Evolutionary conservation across 37 sponge, comb jelly and placozoan genomes (phyloP), one percentile per base, ranked within the genome.

Genomic region (Hormiphora californensis): DNA sequence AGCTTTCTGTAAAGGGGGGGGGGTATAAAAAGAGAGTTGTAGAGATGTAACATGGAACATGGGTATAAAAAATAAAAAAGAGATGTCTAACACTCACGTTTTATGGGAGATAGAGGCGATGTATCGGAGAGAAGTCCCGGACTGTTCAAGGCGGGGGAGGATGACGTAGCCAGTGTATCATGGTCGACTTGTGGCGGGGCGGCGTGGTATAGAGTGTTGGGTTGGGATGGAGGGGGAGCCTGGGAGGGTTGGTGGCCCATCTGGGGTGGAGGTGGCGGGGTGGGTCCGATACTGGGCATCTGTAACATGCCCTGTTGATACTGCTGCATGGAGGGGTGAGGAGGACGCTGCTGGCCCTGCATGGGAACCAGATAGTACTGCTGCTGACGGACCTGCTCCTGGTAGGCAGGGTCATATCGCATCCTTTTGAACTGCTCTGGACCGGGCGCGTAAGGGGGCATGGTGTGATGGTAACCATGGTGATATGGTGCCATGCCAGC

Each of bases 351-450:
- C 3, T 39, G 44, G 4, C 43, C 46, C 81, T 73, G 81, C 81
- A 73, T 73, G 21, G 81, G 81, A 4, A 73, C 81, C 44, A 73
- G 22, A 19, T 73, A 73, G 46, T 43, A 73, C 27, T 73, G 81
- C 25, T 73, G 81, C 25, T 46, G 31, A 11, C 46, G 46, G 19
- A 73, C 39, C 44, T 73, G 81, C 4, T 73, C 81, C 27, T 73
- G 81, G 23, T 73, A 73, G 46, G 36, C 35, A 15, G 43, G 81
- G 46, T 73, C 81, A 30, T 73, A 73, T 11, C 81, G 41, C 81
- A 73, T 73, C 46, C 81, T 73, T 46, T 73, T 73, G 44, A 41
- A 73, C 81, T 73, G 81, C 4, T 73, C 81, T n/a, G n/a, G n/a
- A n/a, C n/a, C n/a, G n/a, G n/a, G n/a, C 28, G 12, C 43, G 46